A percentile compares a stretch with the other conserved stretches of the same genome.
phyloP scores from a whole-genome alignment of 2,888 invertebrate genomes.

The Emmelina monodactyla region DNA sequence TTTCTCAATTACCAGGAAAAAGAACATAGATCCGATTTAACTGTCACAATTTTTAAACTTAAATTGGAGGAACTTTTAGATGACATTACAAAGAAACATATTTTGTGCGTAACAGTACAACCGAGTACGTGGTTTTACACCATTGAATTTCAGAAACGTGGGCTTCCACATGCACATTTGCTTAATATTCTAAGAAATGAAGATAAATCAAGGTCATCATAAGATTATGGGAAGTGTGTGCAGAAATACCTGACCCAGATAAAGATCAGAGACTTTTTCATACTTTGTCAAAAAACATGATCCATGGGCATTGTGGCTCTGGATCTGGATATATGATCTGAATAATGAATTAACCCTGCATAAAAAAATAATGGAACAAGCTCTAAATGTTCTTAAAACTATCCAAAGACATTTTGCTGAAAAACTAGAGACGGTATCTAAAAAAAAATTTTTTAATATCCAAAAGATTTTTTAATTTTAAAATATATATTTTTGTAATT shows the following conservation, averaged over 20 bases:
- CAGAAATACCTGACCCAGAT: slow-evolving; percentile 13
- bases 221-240: slow-evolving; percentile 14
- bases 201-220: slow-evolving; percentile 19
- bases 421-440: slow-evolving; percentile 18
- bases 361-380: slow-evolving; percentile 11
- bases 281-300: slow-evolving; percentile 13
- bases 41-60: slow-evolving; percentile 25
- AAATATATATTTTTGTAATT: slow-evolving; percentile 12
- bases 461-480: no score
- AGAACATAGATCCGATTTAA: slow-evolving; percentile 28
- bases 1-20: no score
- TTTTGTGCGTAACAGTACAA: slow-evolving; percentile 16
- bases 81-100: slow-evolving; percentile 14
- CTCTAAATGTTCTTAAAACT: slow-evolving; percentile 13
- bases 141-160: slow-evolving; percentile 27
- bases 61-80: slow-evolving; percentile 21
- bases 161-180: slow-evolving; percentile 20
- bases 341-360: slow-evolving; percentile 12
- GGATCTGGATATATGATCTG: no score
- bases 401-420: slow-evolving; percentile 17
- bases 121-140: slow-evolving; percentile 16
- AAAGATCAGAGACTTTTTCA: slow-evolving; percentile 13
- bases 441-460: neutral
- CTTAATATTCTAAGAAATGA: slow-evolving; percentile 17
- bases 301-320: slow-evolving; percentile 14